Evolutionary conservation across 1,140 invertebrate species (phyloP).

Genomic region (Drosophila santomea): DNA sequence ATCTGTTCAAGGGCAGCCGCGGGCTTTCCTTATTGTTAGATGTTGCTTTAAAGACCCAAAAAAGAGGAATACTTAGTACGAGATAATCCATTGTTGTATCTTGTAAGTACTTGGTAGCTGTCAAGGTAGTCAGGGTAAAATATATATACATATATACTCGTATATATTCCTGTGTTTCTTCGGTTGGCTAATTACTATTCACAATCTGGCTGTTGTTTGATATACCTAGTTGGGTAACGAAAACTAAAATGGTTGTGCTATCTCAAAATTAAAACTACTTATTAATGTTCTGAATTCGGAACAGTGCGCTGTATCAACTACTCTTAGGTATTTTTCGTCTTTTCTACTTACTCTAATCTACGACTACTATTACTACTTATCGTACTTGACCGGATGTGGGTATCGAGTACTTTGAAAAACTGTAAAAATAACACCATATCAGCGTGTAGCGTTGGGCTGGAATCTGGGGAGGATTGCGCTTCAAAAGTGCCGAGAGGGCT

Average conservation of each 20-base stretch:
- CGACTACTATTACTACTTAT: constrained; percentile 40
- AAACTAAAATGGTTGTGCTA: constrained; percentile 83
- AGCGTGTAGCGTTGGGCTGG: constrained; percentile 65
- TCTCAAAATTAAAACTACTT: constrained; percentile 56
- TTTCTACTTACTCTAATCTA: constrained; percentile 59
- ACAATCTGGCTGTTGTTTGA: constrained; percentile 68
- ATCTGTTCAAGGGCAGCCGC: constrained; percentile 37
- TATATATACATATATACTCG: constrained; percentile 13
- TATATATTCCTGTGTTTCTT: constrained; percentile 17
- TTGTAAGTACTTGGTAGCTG: constrained; percentile 53
- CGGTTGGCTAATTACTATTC: constrained; percentile 52
- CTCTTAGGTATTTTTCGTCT: constrained; percentile 66
- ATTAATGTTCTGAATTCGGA: constrained; percentile 27
- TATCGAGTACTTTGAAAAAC: constrained; percentile 62
- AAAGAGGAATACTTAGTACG: constrained; percentile 29
- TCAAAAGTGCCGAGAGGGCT: constrained; percentile 71
- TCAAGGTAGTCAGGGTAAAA: constrained; percentile 72
- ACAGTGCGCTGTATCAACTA: constrained; percentile 51
- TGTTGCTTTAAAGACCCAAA: constrained; percentile 41
- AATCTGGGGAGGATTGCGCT: constrained; percentile 59
- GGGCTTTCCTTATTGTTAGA: constrained; percentile 44
- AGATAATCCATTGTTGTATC: constrained; percentile 60
- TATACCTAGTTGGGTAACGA: constrained; percentile 47
- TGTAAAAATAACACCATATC: constrained; percentile 84
- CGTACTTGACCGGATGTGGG: constrained; percentile 25